Evolutionary conservation across 2,888 invertebrate species (phyloP), one percentile per base, ranked within the genome.

Genomic region (Aelia acuminata): DNA sequence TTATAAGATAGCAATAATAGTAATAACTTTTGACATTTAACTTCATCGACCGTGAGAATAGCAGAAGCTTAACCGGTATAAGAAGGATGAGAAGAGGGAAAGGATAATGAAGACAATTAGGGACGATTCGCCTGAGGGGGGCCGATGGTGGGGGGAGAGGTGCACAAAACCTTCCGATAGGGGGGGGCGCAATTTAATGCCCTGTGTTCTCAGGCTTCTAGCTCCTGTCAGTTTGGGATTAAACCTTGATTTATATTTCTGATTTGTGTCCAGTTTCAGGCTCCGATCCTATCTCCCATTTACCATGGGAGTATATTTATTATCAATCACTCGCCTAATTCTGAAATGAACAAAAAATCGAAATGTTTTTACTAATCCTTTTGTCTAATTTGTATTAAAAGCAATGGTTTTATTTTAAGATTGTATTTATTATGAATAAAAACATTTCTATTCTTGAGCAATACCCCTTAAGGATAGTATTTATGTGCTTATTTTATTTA

Each of bases 81-180:
- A 26, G 57, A 57, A 26, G 57, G 57, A 57, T 57, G 57, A 57
- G 53, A 11, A 53, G 31, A 15, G 63, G 31, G 31, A 31, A 63
- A 63, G 31, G 31, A 70, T 80, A 80, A 80, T 80, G n/a, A 80
- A 43, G 80, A 80, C 80, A 80, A 80, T 80, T 43, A 80, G n/a
- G 39, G n/a, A 22, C 26, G 18, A 35, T n/a, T 39, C 22, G 80
- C 80, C 43, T 11, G 3, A 13, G n/a, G 43, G 43, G 35, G n/a
- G n/a, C n/a, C n/a, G n/a, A n/a, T n/a, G n/a, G n/a, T n/a, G n/a
- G n/a, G n/a, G n/a, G n/a, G n/a, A n/a, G n/a, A 43, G 43, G 80
- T 43, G 80, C 11, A 80, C 80, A 80, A 80, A 80, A 80, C 80
- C 43, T n/a, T 3, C 13, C 11, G 80, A 47, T 80, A 47, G 80